phyloP scores from a whole-genome alignment of 2,113 vertebrate species.

The Cygnus atratus region DNA sequence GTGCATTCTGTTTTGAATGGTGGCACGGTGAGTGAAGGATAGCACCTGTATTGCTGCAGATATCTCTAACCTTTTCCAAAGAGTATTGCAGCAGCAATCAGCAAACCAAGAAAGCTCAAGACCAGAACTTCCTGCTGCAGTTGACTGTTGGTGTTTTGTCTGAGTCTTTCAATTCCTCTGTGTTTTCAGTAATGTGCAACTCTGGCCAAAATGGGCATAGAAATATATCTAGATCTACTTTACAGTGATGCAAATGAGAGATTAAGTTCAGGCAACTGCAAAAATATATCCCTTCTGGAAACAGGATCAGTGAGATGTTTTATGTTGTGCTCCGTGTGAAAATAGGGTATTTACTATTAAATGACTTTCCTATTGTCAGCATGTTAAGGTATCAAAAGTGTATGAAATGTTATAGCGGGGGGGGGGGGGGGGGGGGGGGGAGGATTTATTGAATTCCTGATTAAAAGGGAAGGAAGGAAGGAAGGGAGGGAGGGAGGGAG shows the following conservation, averaged over 20 bases:
- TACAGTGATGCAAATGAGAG: neutral
- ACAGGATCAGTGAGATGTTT: neutral
- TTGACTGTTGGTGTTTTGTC: neutral
- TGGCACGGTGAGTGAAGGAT: neutral
- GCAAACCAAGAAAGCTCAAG: neutral
- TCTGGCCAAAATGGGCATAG: neutral
- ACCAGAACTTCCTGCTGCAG: neutral
- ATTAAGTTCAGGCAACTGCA: neutral
- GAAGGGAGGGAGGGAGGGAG: neutral
- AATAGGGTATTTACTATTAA: constrained; percentile 11
- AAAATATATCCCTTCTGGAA: neutral
- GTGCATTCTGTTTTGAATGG: neutral
- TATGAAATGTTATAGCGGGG: neutral
- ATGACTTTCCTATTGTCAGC: neutral
- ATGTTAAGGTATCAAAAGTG: neutral
- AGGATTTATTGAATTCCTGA: neutral
- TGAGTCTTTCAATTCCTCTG: neutral
- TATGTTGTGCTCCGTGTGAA: neutral
- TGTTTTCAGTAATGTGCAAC: neutral
- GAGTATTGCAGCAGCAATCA: neutral
- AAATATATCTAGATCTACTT: neutral
- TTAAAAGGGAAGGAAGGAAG: neutral
- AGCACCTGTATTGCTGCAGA: neutral
- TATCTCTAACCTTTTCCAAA: neutral
- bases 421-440: neutral